Evolutionary conservation across 2,113 vertebrate species (phyloP), one percentile per base, ranked within the genome.

Genomic region (Donacobius atricapilla): DNA sequence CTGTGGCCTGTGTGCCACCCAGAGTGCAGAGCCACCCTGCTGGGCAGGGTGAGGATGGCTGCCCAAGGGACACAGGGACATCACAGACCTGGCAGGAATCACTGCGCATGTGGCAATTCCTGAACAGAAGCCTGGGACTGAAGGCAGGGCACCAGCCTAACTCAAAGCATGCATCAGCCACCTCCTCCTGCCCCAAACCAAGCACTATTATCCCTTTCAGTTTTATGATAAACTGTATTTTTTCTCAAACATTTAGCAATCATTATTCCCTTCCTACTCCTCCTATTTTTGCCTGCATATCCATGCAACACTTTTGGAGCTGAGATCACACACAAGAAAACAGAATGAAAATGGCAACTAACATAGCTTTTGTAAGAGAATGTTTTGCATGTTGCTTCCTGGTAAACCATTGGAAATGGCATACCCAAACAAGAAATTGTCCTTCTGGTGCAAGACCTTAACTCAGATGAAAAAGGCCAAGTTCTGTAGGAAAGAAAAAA

Each of bases 231-330:
- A 85, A 71, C 16, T 23, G 11, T 28, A 5, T 7, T 78, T 87
- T 87, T 87, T 77, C 56, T 81, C 47, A 77, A 65, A 61, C 60
- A 78, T 66, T 87, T 81, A 73, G 70, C 61, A 71, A 45, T 37
- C 18, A 66, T 75, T 82, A 66, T 79, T 76, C 39, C 44, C 23
- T 71, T 90, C 48, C 85, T 71, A 50, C 35, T 90, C 48, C 57
- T 77, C 48, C 35, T 82, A 27, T 54, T 90, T 90, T 85, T 70
- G 33, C 47, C 69, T 0, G 0, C 3, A 33, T 66, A 70, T 53
- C 73, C 1, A 3, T 63, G 51, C 0, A 0, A 64, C 75, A 31
- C 30, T 83, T 90, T 44, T 0, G 2, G 42, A 79, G 48, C 44
- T 63, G 65, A 88, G 42, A 50, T 57, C 47, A 33, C 30, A 68